A percentile compares a stretch with the other conserved stretches of the same genome.
phyloP scores from a whole-genome alignment of 2,888 invertebrate species.

The Limnephilus lunatus region DNA sequence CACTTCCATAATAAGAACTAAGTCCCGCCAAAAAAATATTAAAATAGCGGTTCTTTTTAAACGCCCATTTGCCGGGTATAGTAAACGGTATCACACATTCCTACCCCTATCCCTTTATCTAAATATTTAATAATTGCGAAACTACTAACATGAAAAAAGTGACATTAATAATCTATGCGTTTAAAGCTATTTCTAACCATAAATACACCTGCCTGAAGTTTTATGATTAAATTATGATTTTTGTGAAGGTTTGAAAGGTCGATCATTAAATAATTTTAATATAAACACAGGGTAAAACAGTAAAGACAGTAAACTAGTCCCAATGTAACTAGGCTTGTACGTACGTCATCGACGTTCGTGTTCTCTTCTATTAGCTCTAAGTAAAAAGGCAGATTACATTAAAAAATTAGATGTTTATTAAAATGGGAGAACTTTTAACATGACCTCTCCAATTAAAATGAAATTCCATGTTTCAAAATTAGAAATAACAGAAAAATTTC shows the following conservation, averaged over 20 bases:
- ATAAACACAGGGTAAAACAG: background rate
- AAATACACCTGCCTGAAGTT: background rate
- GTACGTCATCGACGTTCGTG: too few species aligned
- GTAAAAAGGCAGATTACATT: too few species aligned
- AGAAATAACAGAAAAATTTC: too few species aligned
- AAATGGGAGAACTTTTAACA: too few species aligned
- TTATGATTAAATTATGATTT: background rate
- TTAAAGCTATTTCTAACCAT: background rate
- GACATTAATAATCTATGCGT: background rate
- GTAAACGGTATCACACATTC: background rate
- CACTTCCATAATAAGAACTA: background rate
- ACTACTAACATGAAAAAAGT: background rate
- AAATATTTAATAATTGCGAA: background rate
- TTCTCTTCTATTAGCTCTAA: too few species aligned
- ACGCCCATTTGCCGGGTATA: background rate
- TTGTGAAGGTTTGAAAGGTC: background rate
- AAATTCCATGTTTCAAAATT: too few species aligned
- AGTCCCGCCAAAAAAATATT: background rate
- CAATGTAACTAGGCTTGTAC: too few species aligned
- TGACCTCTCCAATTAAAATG: too few species aligned
- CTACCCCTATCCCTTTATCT: background rate
- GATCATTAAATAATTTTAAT: background rate
- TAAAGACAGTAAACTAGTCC: too few species aligned
- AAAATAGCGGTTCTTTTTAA: background rate
- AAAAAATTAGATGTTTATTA: too few species aligned